Evolutionary conservation across 2,888 invertebrate genomes (phyloP).

Genomic region (Himalopsyche kuldschensis): DNA sequence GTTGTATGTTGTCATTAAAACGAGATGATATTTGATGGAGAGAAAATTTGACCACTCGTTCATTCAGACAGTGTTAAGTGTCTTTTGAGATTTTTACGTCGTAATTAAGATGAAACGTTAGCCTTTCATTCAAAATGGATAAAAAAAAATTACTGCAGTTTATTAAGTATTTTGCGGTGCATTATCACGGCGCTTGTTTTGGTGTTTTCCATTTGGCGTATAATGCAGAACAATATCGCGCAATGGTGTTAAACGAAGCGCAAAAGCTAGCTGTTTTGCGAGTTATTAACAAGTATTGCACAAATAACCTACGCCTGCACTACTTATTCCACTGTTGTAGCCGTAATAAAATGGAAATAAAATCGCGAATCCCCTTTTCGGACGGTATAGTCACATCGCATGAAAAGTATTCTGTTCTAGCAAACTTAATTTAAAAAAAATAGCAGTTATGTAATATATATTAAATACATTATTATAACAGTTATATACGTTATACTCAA

Average conservation of each 20-base stretch:
- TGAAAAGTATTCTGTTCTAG: too few species aligned
- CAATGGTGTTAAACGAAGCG: neutral
- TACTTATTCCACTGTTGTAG: constrained; percentile 32
- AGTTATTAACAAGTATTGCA: constrained; percentile 30
- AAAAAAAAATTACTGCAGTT: neutral
- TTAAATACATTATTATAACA: too few species aligned
- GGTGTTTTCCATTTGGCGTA: neutral
- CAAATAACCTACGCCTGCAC: constrained; percentile 34
- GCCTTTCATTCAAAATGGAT: neutral
- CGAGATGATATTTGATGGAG: too few species aligned
- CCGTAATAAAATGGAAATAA: constrained; percentile 34
- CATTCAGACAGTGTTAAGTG: neutral
- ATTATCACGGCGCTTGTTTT: neutral
- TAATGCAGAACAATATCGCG: neutral
- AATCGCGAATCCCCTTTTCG: constrained; percentile 17
- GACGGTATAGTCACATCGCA: neutral
- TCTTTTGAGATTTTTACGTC: neutral
- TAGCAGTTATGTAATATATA: too few species aligned
- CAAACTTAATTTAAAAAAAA: too few species aligned
- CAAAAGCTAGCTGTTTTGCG: neutral
- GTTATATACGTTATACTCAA: too few species aligned
- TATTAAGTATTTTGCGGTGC: neutral
- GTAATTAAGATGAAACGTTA: neutral
- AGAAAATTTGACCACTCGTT: neutral
- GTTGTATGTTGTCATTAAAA: too few species aligned